Evolutionary conservation across 23 tunicate species (phyloP).

Genomic region (Ciona savignyi): DNA sequence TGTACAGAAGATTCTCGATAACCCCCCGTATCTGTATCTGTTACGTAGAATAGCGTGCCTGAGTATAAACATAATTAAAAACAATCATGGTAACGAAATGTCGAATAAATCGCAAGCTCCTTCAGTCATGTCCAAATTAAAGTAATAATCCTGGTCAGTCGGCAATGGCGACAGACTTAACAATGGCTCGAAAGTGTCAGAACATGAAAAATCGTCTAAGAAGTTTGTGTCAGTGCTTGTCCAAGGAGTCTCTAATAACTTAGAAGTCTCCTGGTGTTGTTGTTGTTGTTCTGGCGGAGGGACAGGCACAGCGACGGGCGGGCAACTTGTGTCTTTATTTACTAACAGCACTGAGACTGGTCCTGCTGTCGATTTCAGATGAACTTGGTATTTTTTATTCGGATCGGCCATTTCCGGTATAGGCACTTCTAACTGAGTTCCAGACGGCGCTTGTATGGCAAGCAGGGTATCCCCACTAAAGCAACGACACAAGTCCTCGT

Average conservation of each 20-base stretch:
- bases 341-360: constrained; percentile 73
- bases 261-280: neutral
- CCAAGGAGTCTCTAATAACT: neutral
- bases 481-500: constrained; percentile 77
- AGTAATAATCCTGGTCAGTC: constrained; percentile 77
- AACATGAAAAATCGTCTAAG: constrained; percentile 29
- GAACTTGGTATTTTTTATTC: constrained; percentile 78
- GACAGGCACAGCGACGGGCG: constrained; percentile 86
- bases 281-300: constrained; percentile 54
- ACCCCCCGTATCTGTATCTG: no score
- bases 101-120: constrained; percentile 95
- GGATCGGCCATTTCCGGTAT: constrained; percentile 39
- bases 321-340: constrained; percentile 70
- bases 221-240: neutral
- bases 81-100: constrained; percentile 6
- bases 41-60: no score
- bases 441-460: constrained; percentile 90
- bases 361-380: constrained; percentile 67
- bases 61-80: no score
- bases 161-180: constrained; percentile 74
- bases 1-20: no score
- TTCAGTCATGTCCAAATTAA: constrained; percentile 78
- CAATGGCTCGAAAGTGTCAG: constrained; percentile 62
- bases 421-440: constrained; percentile 93
- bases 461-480: constrained; percentile 58